Conservation (phyloP, 2,888 invertebrate genomes). For the Sceliomorpha sp. region DNA sequence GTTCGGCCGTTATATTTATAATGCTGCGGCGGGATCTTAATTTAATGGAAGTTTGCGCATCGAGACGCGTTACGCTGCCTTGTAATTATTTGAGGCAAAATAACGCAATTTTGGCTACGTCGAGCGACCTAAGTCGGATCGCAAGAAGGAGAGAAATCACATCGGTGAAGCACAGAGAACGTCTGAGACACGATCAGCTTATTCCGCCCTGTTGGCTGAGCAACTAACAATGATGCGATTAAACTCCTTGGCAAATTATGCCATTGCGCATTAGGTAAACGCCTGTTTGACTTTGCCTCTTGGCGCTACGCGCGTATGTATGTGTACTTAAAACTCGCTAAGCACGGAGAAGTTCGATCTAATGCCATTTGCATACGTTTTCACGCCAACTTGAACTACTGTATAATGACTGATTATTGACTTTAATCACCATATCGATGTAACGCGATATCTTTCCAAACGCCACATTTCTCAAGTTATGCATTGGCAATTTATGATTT, state of each 20-base stretch:
- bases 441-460: too few species aligned
- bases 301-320: conserved; percentile 57
- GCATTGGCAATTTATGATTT: too few species aligned
- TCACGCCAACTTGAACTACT: too few species aligned
- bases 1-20: conserved; percentile 34
- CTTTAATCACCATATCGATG: too few species aligned
- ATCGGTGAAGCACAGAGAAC: conserved; percentile 51
- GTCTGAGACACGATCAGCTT: conserved; percentile 75
- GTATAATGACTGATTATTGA: too few species aligned
- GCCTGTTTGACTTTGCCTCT: conserved; percentile 66
- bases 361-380: conserved; percentile 6
- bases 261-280: conserved; percentile 67
- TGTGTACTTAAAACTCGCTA: conserved; percentile 34
- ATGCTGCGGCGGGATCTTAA: conserved; percentile 27
- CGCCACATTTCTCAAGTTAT: too few species aligned
- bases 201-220: conserved; percentile 73
- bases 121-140: conserved; percentile 50
- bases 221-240: conserved; percentile 77
- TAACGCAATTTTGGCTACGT: conserved; percentile 66
- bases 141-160: conserved; percentile 54
- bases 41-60: conserved; percentile 44
- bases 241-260: conserved; percentile 73
- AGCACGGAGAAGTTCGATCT: conserved; percentile 17
- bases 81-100: conserved; percentile 63
- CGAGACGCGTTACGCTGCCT: conserved; percentile 39